These are phyloP conservation scores for Sinocyclocheilus rhinocerous DNA, from an alignment of 2,113 vertebrate species.

Conservation along the genomic window DNA sequence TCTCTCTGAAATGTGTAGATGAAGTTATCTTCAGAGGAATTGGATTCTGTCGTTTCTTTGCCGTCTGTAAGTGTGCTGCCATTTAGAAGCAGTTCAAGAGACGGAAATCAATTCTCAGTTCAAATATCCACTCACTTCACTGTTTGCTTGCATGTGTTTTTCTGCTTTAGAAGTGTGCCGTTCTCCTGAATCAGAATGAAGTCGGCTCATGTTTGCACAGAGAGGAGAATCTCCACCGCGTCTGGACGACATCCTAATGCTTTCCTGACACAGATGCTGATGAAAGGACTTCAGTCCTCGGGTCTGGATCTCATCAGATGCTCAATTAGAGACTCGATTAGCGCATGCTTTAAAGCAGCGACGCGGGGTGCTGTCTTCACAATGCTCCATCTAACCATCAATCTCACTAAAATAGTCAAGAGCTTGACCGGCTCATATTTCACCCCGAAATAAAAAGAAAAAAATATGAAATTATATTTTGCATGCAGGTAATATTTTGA, in stretches of 20 bases:
- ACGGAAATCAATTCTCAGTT: conserved; percentile 5
- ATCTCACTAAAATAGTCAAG: not conserved
- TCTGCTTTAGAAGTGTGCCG: not conserved
- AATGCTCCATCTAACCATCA: not conserved
- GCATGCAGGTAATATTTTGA: not conserved
- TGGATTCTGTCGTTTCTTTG: not conserved
- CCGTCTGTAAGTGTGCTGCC: not conserved
- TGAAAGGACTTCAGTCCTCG: conserved; percentile 3
- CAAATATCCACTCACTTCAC: not conserved
- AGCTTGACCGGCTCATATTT: not conserved
- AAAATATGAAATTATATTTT: not conserved
- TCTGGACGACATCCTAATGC: not conserved
- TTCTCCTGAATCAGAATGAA: conserved; percentile 3
- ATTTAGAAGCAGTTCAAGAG: not conserved
- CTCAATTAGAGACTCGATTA: not conserved
- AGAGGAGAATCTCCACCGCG: not conserved
- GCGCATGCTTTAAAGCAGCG: not conserved
- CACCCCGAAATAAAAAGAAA: no score
- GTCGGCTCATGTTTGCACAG: not conserved
- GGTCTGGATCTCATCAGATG: not conserved
- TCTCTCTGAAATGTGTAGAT: not conserved
- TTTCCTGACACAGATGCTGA: not conserved
- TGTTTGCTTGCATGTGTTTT: not conserved
- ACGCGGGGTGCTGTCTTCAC: not conserved
- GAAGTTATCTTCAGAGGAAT: not conserved